phyloP scores from a whole-genome alignment of 2,113 vertebrate species.

The Picathartes gymnocephalus region DNA sequence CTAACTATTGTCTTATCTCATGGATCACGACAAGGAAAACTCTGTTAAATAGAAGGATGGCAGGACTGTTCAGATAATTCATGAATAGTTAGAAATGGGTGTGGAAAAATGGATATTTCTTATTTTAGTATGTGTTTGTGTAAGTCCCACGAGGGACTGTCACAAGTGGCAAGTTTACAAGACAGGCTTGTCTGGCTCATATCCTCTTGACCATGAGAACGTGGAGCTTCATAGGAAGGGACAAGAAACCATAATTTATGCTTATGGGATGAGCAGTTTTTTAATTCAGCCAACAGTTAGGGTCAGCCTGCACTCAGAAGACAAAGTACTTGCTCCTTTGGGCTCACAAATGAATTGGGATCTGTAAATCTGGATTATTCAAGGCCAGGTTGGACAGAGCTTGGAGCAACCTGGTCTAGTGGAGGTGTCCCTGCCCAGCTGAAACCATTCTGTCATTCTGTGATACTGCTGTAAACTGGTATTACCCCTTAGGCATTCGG shows the following conservation, averaged over 20 bases:
- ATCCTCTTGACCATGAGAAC: background rate
- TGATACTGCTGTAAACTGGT: background rate
- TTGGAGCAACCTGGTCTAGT: background rate
- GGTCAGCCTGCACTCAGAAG: background rate
- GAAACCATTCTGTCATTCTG: background rate
- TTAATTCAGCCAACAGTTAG: background rate
- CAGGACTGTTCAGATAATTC: background rate
- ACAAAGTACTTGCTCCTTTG: background rate
- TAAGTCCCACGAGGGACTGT: background rate
- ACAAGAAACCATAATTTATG: background rate
- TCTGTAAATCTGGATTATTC: background rate
- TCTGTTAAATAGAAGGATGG: background rate
- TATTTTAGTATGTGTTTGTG: background rate
- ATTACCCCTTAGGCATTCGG: background rate
- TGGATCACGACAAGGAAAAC: background rate
- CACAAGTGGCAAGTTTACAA: background rate
- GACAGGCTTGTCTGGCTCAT: background rate
- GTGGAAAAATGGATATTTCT: background rate
- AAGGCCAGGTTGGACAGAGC: background rate
- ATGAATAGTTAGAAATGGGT: background rate
- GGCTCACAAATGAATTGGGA: background rate
- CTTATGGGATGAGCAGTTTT: background rate
- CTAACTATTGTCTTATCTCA: background rate
- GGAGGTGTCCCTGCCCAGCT: background rate
- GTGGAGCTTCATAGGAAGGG: background rate